A percentile compares a stretch with the other conserved stretches of the same genome.
Evolutionary conservation across 2,113 vertebrate species (phyloP).

Genomic region (Uria lomvia): DNA sequence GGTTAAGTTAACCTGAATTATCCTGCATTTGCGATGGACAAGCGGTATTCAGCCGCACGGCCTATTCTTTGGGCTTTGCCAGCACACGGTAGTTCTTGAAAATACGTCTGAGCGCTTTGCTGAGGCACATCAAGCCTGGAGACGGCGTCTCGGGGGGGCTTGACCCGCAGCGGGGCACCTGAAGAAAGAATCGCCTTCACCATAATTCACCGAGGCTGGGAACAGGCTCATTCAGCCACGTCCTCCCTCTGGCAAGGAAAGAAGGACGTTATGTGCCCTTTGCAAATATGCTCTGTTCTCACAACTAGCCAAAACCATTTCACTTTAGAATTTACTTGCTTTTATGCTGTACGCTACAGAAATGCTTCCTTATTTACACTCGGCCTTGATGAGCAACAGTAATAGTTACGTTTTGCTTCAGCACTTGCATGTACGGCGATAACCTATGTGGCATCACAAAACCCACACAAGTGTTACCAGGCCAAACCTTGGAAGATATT

Average conservation of each 20-base stretch:
- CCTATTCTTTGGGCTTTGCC: not conserved
- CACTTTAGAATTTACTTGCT: not conserved
- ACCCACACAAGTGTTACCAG: not conserved
- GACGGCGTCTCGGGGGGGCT: not conserved
- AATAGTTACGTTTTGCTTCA: not conserved
- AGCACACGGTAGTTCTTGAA: not conserved
- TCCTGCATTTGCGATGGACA: not conserved
- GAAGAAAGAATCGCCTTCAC: not conserved
- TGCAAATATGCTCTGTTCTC: not conserved
- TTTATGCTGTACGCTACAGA: not conserved
- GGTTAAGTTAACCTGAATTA: not conserved
- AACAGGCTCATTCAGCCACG: not conserved
- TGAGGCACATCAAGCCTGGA: not conserved
- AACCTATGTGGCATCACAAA: not conserved
- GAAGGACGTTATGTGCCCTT: not conserved
- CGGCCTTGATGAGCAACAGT: not conserved
- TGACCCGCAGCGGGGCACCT: not conserved
- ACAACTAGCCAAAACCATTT: not conserved
- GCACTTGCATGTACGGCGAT: rapidly evolving
- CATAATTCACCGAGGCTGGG: not conserved
- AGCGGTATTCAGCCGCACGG: not conserved
- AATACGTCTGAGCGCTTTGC: rapidly evolving
- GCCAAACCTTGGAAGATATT: not conserved
- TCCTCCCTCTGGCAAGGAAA: too few species aligned
- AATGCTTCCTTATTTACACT: not conserved